A percentile compares a stretch with the other conserved stretches of the same genome.
phyloP scores from a whole-genome alignment of 2,888 invertebrate species.

The Cenopis cana region DNA sequence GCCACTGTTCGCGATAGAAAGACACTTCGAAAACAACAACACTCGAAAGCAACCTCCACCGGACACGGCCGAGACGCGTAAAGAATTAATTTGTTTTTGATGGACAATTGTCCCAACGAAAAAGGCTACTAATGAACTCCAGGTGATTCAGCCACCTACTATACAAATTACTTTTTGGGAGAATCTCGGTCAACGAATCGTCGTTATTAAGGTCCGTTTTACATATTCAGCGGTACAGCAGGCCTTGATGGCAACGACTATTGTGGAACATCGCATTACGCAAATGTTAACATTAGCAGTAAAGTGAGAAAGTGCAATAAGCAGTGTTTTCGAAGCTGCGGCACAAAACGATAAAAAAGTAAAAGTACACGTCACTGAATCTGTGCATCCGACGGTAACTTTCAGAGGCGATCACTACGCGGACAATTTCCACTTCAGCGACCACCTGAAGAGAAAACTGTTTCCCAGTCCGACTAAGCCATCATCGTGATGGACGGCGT shows the following conservation, averaged over 20 bases:
- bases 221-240: slow-evolving; percentile 44
- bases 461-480: slow-evolving; percentile 79
- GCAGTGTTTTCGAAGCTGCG: slow-evolving; percentile 30
- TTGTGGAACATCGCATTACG: slow-evolving; percentile 45
- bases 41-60: slow-evolving; percentile 80
- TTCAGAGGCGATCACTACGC: slow-evolving; percentile 56
- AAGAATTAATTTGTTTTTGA: slow-evolving; percentile 80
- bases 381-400: slow-evolving; percentile 77
- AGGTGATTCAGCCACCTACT: slow-evolving; percentile 58
- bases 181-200: slow-evolving; percentile 53
- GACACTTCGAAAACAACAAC: slow-evolving; percentile 75
- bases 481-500: slow-evolving; percentile 82
- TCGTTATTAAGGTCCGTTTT: slow-evolving; percentile 41
- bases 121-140: slow-evolving; percentile 67
- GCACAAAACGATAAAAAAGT: slow-evolving; percentile 47
- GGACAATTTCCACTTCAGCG: slow-evolving; percentile 69
- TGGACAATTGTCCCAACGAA: slow-evolving; percentile 77
- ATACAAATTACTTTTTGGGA: slow-evolving; percentile 52
- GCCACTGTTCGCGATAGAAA: slow-evolving; percentile 77
- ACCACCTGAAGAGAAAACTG: slow-evolving; percentile 76
- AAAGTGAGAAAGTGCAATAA: slow-evolving; percentile 45
- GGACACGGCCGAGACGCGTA: slow-evolving; percentile 79
- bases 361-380: slow-evolving; percentile 80
- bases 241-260: slow-evolving; percentile 40
- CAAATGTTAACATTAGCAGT: slow-evolving; percentile 42